phyloP scores from a whole-genome alignment of 2,797 vertebrate species.

The Microctenopoma stevenorrisi region DNA sequence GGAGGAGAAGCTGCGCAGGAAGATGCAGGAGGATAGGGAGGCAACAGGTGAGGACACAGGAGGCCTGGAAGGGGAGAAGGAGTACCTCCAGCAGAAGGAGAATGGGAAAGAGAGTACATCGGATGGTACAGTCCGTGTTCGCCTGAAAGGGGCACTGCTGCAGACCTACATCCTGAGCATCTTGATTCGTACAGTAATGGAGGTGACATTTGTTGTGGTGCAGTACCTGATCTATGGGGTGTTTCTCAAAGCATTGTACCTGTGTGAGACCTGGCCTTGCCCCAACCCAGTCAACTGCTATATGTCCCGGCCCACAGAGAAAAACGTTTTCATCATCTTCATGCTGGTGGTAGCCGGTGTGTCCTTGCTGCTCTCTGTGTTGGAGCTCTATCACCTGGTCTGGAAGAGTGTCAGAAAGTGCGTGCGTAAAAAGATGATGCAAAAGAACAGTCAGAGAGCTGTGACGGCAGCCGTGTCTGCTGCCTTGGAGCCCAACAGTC shows the following conservation, averaged over 20 bases:
- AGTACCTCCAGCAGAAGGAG: constrained; percentile 83
- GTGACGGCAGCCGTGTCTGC: constrained; percentile 46
- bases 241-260: constrained; percentile 91
- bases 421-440: constrained; percentile 60
- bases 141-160: constrained; percentile 89
- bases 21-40: constrained; percentile 82
- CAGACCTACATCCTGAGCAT: constrained; percentile 95
- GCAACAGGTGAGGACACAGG: constrained; percentile 70
- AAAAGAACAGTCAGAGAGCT: constrained; percentile 32
- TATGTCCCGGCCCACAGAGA: constrained; percentile 96
- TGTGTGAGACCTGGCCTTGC: constrained; percentile 90
- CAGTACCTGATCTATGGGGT: constrained; percentile 96
- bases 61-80: constrained; percentile 83
- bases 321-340: constrained; percentile 97
- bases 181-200: constrained; percentile 93
- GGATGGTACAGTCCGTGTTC: constrained; percentile 81
- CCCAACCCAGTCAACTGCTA: constrained; percentile 97
- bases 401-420: constrained; percentile 88
- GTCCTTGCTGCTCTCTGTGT: constrained; percentile 91
- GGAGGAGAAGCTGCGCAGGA: constrained; percentile 89
- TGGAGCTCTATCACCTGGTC: constrained; percentile 92
- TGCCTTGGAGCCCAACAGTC: constrained; percentile 55
- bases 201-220: constrained; percentile 93
- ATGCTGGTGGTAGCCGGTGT: constrained; percentile 94
- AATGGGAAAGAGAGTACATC: constrained; percentile 52